Conservation (phyloP, 2,113 vertebrate genomes). For the Pogona vitticeps region DNA sequence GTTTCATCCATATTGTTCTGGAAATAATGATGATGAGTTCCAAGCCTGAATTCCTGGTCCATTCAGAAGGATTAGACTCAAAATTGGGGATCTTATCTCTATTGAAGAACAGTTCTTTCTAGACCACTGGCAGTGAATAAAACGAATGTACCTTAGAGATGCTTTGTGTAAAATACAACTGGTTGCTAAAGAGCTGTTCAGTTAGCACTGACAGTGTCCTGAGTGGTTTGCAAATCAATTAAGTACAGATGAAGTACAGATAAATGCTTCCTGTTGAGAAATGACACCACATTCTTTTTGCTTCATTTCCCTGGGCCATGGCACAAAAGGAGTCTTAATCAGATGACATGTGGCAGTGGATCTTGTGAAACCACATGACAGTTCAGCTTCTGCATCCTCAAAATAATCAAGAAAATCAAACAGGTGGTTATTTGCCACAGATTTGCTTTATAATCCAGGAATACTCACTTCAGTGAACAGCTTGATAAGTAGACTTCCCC, state of each 20-base stretch:
- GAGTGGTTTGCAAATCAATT: slow-evolving; percentile 68
- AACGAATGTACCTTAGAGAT: slow-evolving; percentile 48
- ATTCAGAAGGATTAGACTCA: not conserved
- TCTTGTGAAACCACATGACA: slow-evolving; percentile 17
- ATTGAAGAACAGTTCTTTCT: slow-evolving; percentile 42
- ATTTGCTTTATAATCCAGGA: slow-evolving; percentile 32
- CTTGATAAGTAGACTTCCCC: slow-evolving; percentile 10
- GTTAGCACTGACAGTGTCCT: slow-evolving; percentile 51
- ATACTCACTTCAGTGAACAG: not conserved
- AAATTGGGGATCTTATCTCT: not conserved
- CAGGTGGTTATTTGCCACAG: not conserved
- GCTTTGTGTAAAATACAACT: slow-evolving; percentile 50
- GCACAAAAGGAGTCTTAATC: slow-evolving; percentile 42
- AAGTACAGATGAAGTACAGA: slow-evolving; percentile 60
- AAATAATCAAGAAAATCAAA: slow-evolving; percentile 21
- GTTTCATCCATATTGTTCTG: no score
- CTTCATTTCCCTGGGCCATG: slow-evolving; percentile 57
- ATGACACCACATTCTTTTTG: slow-evolving; percentile 63
- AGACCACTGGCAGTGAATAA: slow-evolving; percentile 34
- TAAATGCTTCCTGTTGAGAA: slow-evolving; percentile 68
- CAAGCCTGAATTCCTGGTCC: slow-evolving; percentile 18
- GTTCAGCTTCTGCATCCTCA: not conserved
- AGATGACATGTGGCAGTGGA: not conserved
- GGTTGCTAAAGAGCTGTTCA: slow-evolving; percentile 56
- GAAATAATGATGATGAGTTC: slow-evolving; percentile 20